Base-by-base conservation (phyloP, 2,797 vertebrate species). In the Falco biarmicus region DNA sequence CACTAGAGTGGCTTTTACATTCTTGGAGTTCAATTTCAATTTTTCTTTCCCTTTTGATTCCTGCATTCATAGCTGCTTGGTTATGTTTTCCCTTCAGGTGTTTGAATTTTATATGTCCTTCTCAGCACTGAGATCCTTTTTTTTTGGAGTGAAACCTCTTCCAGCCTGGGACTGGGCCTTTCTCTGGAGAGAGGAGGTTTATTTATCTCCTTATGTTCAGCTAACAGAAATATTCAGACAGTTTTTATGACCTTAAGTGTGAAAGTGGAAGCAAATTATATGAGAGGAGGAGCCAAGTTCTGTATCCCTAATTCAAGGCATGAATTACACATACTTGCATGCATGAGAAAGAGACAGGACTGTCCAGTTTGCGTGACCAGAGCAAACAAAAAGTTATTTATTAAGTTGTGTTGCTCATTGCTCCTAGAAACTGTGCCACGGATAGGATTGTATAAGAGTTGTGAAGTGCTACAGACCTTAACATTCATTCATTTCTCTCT, bases 31-130 rank as follows among this genome's bases (percentile, higher is more conserved):
- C 15, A 2, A 0, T 41, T 8, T 87, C 15, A 2, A 0, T 41
- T 64, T 37, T 50, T 39, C 50, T 45, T 65, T 47, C 50, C 24
- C 15, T 43, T 56, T 59, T 1, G 0, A 0, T n/a, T 50, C 43
- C 59, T 43, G 51, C 16, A 1, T 51, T 85, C 5, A 2, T 25
- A 8, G 66, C 32, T 50, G 20, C 26, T 47, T 5, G 51, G 48
- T 6, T 63, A 2, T 50, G 29, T 76, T 68, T 64, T 71, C 79
- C 31, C 29, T 53, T 14, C 28, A 13, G 41, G n/a, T 37, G 8
- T 48, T 54, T 85, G 60, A 14, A 15, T 81, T 81, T n/a, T 8
- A 1, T 9, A 14, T 10, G 37, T 5, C 59, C 1, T 5, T 54
- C 54, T 64, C 22, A 24, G 54, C 61, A 7, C 20, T 11, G 41